Conservation (phyloP, 2,888 invertebrate genomes). For the Ditula angustiorana region DNA sequence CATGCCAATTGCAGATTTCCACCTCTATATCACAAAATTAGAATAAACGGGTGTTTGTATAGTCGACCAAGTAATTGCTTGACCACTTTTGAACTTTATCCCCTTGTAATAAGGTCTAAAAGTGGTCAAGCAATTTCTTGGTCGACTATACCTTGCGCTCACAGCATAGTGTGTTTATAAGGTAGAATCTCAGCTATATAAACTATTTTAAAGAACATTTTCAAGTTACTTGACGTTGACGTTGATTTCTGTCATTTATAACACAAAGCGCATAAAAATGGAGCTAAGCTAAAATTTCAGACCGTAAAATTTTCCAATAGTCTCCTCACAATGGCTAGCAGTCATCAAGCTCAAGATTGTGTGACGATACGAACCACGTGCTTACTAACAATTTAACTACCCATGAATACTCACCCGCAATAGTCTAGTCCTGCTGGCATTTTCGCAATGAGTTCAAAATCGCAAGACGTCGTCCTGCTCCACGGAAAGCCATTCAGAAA, state of each 20-base stretch:
- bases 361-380: neutral
- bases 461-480: slow-evolving; percentile 36
- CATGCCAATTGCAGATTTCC: no score
- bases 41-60: no score
- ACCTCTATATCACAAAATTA: no score
- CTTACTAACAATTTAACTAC: slow-evolving; percentile 1
- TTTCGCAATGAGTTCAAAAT: neutral
- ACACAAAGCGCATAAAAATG: neutral
- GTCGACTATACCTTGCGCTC: no score
- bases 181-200: neutral
- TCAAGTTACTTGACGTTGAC: neutral
- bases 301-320: neutral
- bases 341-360: neutral
- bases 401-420: neutral
- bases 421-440: neutral
- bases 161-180: no score
- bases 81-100: no score
- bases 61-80: no score
- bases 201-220: neutral
- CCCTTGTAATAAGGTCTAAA: no score
- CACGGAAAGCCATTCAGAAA: slow-evolving; percentile 52
- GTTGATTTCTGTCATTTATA: neutral
- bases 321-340: neutral
- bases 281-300: neutral
- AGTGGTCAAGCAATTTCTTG: no score